Evolutionary conservation across 37 sponge, comb jelly and placozoan species (phyloP).

Genomic region (Aplysina aerophoba): DNA sequence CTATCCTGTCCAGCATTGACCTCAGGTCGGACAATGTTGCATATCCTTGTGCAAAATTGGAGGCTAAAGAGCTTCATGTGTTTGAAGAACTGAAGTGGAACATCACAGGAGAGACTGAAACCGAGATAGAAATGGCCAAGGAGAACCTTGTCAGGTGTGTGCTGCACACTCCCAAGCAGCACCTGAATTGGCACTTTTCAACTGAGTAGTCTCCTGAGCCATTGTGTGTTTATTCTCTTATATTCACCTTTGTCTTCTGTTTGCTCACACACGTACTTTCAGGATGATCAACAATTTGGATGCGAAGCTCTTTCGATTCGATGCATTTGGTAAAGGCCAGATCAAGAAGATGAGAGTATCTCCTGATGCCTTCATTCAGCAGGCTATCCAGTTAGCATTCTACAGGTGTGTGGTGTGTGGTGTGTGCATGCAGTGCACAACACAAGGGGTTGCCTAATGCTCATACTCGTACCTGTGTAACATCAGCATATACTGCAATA

Average conservation of each 20-base stretch:
- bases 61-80: slow-evolving; percentile 36
- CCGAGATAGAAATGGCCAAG: slow-evolving; percentile 63
- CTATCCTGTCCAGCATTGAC: no score
- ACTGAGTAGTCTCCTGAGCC: no score
- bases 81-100: slow-evolving; percentile 64
- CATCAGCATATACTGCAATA: no score
- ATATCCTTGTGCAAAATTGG: background rate
- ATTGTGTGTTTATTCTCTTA: no score
- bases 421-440: no score
- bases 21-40: no score
- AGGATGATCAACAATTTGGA: slow-evolving; percentile 43
- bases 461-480: no score
- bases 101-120: slow-evolving; percentile 53
- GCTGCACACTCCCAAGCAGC: background rate
- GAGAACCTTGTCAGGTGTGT: slow-evolving; percentile 55
- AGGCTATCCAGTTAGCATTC: slow-evolving; percentile 66
- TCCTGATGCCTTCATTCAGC: slow-evolving; percentile 63
- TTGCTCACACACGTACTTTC: background rate
- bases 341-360: slow-evolving; percentile 41
- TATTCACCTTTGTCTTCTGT: background rate
- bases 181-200: no score
- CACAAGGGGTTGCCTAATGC: no score
- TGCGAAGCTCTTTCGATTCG: slow-evolving; percentile 13
- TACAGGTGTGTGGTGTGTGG: background rate
- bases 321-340: slow-evolving; percentile 37